phyloP scores from a whole-genome alignment of 1,140 invertebrate genomes.

The Brevipalpus yothersi region DNA sequence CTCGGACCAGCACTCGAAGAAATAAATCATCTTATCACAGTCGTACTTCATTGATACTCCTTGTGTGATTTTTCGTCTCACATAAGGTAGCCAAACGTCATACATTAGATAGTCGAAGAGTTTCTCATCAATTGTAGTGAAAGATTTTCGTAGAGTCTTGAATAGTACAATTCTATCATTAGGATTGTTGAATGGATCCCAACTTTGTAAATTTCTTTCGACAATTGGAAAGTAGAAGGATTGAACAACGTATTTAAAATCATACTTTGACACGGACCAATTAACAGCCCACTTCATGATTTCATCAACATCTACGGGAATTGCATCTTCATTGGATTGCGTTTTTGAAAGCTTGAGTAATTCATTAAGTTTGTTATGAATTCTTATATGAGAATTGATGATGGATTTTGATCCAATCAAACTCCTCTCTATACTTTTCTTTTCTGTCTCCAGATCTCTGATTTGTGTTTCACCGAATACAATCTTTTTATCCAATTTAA shows the following conservation, averaged over 20 bases:
- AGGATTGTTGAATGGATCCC: constrained; percentile 44
- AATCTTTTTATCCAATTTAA: constrained; percentile 80
- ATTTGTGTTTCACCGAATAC: constrained; percentile 69
- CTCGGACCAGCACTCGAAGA: constrained; percentile 54
- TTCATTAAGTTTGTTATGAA: background rate
- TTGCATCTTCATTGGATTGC: background rate
- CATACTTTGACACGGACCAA: background rate
- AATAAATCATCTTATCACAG: constrained; percentile 39
- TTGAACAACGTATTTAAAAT: background rate
- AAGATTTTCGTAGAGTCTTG: constrained; percentile 39
- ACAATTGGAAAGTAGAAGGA: constrained; percentile 27
- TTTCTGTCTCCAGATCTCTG: constrained; percentile 26
- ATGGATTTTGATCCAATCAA: too few relatives aligned
- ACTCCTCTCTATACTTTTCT: background rate
- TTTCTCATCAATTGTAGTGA: constrained; percentile 21
- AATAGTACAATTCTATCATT: constrained; percentile 34
- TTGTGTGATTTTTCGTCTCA: constrained; percentile 22
- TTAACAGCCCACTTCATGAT: background rate
- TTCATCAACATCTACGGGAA: background rate
- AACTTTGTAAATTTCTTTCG: constrained; percentile 35
- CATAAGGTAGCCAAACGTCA: constrained; percentile 63
- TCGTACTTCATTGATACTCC: constrained; percentile 20
- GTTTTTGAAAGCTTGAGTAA: background rate
- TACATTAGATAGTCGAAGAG: constrained; percentile 36
- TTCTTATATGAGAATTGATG: too few relatives aligned